Conservation (phyloP, 2,113 vertebrate species). For the Suricata suricatta region DNA sequence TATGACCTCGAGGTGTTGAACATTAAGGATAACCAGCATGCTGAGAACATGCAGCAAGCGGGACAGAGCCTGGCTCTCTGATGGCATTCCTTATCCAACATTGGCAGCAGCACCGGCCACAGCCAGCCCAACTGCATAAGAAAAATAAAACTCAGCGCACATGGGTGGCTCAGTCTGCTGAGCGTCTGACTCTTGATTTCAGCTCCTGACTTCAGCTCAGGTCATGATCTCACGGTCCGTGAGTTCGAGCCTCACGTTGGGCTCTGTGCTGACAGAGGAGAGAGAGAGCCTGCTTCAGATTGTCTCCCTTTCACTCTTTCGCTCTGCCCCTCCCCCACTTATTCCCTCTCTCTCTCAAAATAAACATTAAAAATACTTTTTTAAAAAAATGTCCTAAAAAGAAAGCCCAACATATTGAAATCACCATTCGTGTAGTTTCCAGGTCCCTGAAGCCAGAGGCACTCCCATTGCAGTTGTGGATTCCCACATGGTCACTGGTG, state of each 20-base stretch:
- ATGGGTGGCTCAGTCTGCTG: too few species aligned
- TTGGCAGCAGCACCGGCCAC: background rate
- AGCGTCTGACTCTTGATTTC: too few species aligned
- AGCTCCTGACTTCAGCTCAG: too few species aligned
- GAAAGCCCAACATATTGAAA: background rate
- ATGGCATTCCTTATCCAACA: accelerated
- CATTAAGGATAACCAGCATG: accelerated
- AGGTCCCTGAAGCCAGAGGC: background rate
- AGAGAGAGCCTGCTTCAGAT: too few species aligned
- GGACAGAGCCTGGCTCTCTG: background rate
- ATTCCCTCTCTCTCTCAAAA: too few species aligned
- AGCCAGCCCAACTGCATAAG: accelerated
- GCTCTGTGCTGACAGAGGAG: too few species aligned
- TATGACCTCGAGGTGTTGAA: background rate
- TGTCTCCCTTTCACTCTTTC: too few species aligned
- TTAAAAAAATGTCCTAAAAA: too few species aligned
- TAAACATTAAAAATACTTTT: too few species aligned
- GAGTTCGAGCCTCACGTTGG: too few species aligned
- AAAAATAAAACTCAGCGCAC: background rate
- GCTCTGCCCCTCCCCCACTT: too few species aligned
- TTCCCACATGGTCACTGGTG: accelerated
- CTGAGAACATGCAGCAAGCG: accelerated
- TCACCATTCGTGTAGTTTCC: background rate
- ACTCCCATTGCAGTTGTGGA: background rate
- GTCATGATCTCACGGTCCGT: too few species aligned